Evolutionary conservation across 2,888 invertebrate species (phyloP).

Genomic region (Phymatocera aterrima): DNA sequence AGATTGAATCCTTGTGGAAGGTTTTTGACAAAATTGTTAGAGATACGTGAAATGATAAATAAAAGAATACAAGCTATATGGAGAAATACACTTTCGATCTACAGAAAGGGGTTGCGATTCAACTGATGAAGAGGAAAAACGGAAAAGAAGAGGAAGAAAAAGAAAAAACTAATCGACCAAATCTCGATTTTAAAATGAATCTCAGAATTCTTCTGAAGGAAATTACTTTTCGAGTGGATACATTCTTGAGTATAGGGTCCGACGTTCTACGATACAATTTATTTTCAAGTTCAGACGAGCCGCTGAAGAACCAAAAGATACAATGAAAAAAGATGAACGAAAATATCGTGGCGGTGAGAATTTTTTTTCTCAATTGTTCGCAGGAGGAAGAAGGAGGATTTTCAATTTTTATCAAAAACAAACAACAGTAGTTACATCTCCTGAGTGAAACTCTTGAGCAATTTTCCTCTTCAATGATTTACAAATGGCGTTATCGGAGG

Average conservation of each 20-base stretch:
- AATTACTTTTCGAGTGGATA: not conserved
- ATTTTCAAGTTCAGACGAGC: not conserved
- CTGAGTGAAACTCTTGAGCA: not conserved
- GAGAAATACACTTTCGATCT: too few species aligned
- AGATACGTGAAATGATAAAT: not conserved
- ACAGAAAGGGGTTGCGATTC: too few species aligned
- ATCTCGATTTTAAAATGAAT: not conserved
- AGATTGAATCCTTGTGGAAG: not conserved
- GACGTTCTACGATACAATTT: not conserved
- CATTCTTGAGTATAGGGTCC: not conserved
- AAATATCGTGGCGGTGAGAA: not conserved
- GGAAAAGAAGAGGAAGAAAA: not conserved
- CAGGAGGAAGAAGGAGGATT: too few species aligned
- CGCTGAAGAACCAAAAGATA: not conserved
- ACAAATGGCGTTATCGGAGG: not conserved
- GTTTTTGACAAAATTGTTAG: not conserved
- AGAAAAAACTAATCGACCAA: not conserved
- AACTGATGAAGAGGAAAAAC: too few species aligned
- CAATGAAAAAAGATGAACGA: not conserved
- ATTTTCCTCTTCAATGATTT: constrained; percentile 11
- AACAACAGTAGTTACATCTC: not conserved
- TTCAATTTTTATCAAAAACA: not conserved
- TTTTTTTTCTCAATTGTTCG: too few species aligned
- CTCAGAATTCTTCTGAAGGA: not conserved
- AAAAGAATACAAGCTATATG: too few species aligned